Conservation (phyloP, 1,140 invertebrate species). For the Oncopodura yosiiana region DNA sequence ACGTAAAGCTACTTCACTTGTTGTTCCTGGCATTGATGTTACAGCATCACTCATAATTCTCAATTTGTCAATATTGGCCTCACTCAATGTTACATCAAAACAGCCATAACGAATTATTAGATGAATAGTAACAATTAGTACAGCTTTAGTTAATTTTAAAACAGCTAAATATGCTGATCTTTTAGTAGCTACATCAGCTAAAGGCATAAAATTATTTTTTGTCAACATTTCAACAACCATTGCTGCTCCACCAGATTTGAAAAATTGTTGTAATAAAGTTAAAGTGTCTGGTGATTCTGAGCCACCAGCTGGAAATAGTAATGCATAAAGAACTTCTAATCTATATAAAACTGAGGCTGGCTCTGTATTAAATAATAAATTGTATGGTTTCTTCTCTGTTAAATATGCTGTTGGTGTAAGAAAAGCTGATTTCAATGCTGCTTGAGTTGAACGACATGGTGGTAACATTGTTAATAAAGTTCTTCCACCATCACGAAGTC, state of each 20-base stretch:
- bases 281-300: slow-evolving; percentile 69
- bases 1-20: slow-evolving; percentile 56
- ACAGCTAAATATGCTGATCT: slow-evolving; percentile 75
- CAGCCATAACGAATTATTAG: slow-evolving; percentile 48
- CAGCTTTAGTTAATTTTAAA: slow-evolving; percentile 76
- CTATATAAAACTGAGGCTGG: slow-evolving; percentile 69
- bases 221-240: slow-evolving; percentile 73
- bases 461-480: slow-evolving; percentile 80
- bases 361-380: slow-evolving; percentile 30
- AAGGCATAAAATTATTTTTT: slow-evolving; percentile 75
- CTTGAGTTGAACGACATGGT: slow-evolving; percentile 64
- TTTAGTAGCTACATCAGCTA: slow-evolving; percentile 68
- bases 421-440: slow-evolving; percentile 51
- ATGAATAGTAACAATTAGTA: slow-evolving; percentile 73
- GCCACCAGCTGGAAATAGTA: slow-evolving; percentile 83
- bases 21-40: slow-evolving; percentile 56
- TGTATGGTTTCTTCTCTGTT: slow-evolving; percentile 29
- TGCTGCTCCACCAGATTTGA: slow-evolving; percentile 70
- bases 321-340: slow-evolving; percentile 70
- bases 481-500: slow-evolving; percentile 73
- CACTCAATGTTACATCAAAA: too few species aligned
- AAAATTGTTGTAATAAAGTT: slow-evolving; percentile 80
- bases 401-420: slow-evolving; percentile 34
- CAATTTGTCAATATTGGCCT: slow-evolving; percentile 27
- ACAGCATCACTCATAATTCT: slow-evolving; percentile 58